Conservation (phyloP, 2,888 invertebrate genomes). For the Chromoteleia sp. region DNA sequence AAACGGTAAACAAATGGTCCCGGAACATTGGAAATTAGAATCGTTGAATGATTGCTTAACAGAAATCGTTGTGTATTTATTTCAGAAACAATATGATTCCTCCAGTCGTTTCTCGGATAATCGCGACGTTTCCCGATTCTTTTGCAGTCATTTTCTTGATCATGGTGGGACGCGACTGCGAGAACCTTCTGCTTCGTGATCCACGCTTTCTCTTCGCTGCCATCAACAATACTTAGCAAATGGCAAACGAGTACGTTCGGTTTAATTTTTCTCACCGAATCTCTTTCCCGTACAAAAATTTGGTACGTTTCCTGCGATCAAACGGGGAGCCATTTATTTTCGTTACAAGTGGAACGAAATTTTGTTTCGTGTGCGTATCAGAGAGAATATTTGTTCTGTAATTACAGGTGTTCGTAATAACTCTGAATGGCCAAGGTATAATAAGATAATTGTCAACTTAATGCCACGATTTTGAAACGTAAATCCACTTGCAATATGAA, state of each 20-base stretch:
- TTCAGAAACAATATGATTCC: too few relatives aligned
- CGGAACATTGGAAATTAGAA: too few relatives aligned
- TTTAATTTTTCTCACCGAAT: slow-evolving; percentile 52
- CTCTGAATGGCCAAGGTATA: too few relatives aligned
- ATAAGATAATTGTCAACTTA: too few relatives aligned
- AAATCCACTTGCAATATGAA: too few relatives aligned
- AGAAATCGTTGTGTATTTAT: too few relatives aligned
- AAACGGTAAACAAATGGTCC: too few relatives aligned
- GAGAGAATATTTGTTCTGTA: neutral
- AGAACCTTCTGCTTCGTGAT: slow-evolving; percentile 51
- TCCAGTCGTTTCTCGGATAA: neutral
- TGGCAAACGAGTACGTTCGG: slow-evolving; percentile 43
- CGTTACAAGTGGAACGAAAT: slow-evolving; percentile 40
- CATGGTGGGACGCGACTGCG: slow-evolving; percentile 50
- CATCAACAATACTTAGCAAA: slow-evolving; percentile 60
- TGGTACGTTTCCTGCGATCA: slow-evolving; percentile 22
- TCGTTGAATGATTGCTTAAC: too few relatives aligned
- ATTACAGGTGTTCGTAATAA: neutral
- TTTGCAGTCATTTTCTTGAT: slow-evolving; percentile 57
- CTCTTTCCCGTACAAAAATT: slow-evolving; percentile 42
- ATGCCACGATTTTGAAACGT: too few relatives aligned
- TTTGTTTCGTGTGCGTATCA: slow-evolving; percentile 4
- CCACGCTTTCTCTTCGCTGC: slow-evolving; percentile 64
- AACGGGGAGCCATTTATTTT: slow-evolving; percentile 30
- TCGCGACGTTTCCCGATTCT: slow-evolving; percentile 46